Conservation (phyloP, 2,888 invertebrate genomes). For the Eueremaeus valkanovi region DNA sequence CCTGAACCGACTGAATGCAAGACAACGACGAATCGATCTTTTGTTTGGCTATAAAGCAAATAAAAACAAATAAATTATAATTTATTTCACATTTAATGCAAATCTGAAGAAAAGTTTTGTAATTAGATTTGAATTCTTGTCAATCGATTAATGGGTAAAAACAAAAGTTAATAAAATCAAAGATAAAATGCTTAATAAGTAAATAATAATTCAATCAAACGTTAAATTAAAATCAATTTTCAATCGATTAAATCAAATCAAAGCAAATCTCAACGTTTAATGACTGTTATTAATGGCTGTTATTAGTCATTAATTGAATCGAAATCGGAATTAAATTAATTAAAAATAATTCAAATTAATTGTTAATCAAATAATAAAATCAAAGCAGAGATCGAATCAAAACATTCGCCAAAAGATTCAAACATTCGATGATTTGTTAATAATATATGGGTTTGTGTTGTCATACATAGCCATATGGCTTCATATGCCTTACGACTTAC, state of each 20-base stretch:
- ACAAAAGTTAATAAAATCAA: no score
- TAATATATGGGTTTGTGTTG: neutral
- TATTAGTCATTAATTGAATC: neutral
- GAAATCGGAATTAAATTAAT: neutral
- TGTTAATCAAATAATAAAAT: neutral
- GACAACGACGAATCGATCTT: slow-evolving; percentile 45
- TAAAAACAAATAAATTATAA: neutral
- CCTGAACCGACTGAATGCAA: slow-evolving; percentile 52
- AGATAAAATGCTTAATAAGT: neutral
- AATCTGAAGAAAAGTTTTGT: no score
- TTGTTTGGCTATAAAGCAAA: slow-evolving; percentile 45
- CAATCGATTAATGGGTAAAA: neutral
- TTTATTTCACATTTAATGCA: neutral
- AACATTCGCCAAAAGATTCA: slow-evolving; percentile 1
- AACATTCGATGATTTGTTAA: slow-evolving; percentile 31
- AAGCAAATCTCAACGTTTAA: no score
- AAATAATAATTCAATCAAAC: neutral
- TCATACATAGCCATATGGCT: no score
- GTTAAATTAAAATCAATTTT: slow-evolving; percentile 22
- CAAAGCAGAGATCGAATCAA: slow-evolving; percentile 3
- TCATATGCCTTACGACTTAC: no score
- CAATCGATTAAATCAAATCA: neutral
- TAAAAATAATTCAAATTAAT: neutral
- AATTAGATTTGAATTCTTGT: neutral
- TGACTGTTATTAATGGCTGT: neutral